Evolutionary conservation across 2,113 vertebrate species (phyloP), one percentile per base, ranked within the genome.

Genomic region (Neogale vison): DNA sequence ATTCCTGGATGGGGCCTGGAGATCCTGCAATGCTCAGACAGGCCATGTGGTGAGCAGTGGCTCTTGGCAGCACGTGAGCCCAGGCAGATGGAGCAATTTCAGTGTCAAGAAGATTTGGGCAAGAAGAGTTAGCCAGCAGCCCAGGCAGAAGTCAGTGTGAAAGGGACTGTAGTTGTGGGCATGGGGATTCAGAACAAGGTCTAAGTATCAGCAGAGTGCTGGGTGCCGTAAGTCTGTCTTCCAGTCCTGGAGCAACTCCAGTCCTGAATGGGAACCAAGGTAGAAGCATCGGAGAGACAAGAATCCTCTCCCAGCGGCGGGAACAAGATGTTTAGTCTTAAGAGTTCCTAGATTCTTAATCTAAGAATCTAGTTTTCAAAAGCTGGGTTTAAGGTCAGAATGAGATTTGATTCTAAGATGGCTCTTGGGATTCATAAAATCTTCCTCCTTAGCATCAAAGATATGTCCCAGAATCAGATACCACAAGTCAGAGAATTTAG

Each of bases 401-500:
- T 42, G 45, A 94, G 15, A 63, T 29, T 88, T 91, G 24, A 42
- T 39, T 71, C 36, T 31, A 26, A 85, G 39, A 34, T 72, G 50
- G 65, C 50, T 85, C 20, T 71, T 13, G 59, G 65, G 82, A 55
- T 52, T 76, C 59, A n/a, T 82, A 82, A 91, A 90, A 45, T 88
- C 29, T 91, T 93, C 69, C 52, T 82, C 12, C 83, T 2, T 79
- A 55, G 14, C 13, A 23, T 47, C 82, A 86, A 93, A 88, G 18
- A 76, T 85, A 77, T 91, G 57, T 88, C 47, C 63, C 79, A 47
- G 36, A 87, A 42, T 86, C 67, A 52, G 79, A 87, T 42, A 95
- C 45, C 34, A 61, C 69, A 91, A 96, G 36, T 92, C 61, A 96
- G 42, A 89, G 72, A 94, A 96, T 90, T 61, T 81, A 88, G 17